Evolutionary conservation across 2,113 vertebrate species (phyloP), one percentile per base, ranked within the genome.

Genomic region (Nesospiza acunhae): DNA sequence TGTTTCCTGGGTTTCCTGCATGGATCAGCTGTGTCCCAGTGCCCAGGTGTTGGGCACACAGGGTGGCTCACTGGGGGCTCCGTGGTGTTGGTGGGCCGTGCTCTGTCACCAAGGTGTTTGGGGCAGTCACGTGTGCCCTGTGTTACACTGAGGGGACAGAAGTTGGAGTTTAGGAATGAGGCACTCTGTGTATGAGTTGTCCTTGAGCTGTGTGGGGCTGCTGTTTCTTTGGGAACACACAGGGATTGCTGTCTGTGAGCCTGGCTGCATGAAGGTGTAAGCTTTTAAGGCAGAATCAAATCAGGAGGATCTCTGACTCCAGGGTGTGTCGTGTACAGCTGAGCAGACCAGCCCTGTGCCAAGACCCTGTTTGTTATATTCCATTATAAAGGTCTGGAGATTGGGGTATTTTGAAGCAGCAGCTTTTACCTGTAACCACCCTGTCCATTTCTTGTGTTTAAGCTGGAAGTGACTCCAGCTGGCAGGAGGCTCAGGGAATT

Each of bases 111-210:
- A 7, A 39, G 49, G 16, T 47, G 49, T 58, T 69, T 2, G 0
- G 47, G 53, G 28, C 47, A 64, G 63, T 37, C 41, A 33, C 0
- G 0, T 39, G 21, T 76, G 33, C 35, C 16, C 50, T 78, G 5
- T 2, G 0, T 31, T 47, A 56, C 31, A 15, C 58, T 72, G 30
- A 64, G n/a, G 24, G 50, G 22, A 49, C 33, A 47, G 62, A 52
- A 64, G 20, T 14, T 0, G 2, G 46, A 8, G 7, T 42, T 37
- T 59, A 56, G 42, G 16, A 59, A 26, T 64, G 56, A 64, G 79
- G 60, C 42, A 46, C 23, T 8, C 13, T 39, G 18, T 27, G 18
- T 27, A 7, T 0, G 0, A 50, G 33, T 22, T 76, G n/a, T 42
- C 56, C 8, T 37, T 80, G 63, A 39, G 63, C 63, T 84, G 42